A percentile compares a stretch with the other conserved stretches of the same genome.
These are phyloP conservation scores for Cephonodes hylas DNA, from an alignment of 2,888 invertebrate genomes.

Conservation along the genomic window DNA sequence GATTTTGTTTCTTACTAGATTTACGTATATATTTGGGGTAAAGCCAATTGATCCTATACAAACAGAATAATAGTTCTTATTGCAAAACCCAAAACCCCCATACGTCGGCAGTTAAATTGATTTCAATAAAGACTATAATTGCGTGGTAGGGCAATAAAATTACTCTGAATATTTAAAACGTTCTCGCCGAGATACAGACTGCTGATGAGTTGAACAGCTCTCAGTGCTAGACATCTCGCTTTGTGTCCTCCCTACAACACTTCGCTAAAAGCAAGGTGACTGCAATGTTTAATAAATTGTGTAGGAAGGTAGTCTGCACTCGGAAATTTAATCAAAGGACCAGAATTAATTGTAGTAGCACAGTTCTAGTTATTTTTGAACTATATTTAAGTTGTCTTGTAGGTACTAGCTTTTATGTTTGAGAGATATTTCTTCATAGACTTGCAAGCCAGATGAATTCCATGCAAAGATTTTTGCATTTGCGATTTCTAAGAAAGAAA, in stretches of 20 bases:
- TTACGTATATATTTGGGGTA: too few relatives aligned
- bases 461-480: too few relatives aligned
- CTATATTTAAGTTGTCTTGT: too few relatives aligned
- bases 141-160: constrained; percentile 17
- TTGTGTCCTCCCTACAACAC: constrained; percentile 2
- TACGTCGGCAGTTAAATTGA: not conserved
- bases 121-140: not conserved
- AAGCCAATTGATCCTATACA: not conserved
- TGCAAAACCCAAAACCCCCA: not conserved
- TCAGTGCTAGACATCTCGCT: constrained; percentile 1
- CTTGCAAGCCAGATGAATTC: too few relatives aligned
- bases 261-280: constrained; percentile 3
- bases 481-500: too few relatives aligned
- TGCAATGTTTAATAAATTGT: not conserved
- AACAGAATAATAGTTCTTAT: not conserved
- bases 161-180: not conserved
- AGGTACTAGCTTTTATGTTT: too few relatives aligned
- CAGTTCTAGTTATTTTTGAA: too few relatives aligned
- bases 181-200: not conserved
- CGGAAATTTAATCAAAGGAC: not conserved
- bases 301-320: not conserved
- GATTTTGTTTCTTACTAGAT: too few relatives aligned
- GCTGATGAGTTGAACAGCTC: not conserved
- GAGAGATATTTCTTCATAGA: too few relatives aligned
- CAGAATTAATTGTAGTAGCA: not conserved